A percentile compares a stretch with the other conserved stretches of the same genome.
Evolutionary conservation across 2,797 vertebrate species (phyloP).

Genomic region (Mareca strepera): DNA sequence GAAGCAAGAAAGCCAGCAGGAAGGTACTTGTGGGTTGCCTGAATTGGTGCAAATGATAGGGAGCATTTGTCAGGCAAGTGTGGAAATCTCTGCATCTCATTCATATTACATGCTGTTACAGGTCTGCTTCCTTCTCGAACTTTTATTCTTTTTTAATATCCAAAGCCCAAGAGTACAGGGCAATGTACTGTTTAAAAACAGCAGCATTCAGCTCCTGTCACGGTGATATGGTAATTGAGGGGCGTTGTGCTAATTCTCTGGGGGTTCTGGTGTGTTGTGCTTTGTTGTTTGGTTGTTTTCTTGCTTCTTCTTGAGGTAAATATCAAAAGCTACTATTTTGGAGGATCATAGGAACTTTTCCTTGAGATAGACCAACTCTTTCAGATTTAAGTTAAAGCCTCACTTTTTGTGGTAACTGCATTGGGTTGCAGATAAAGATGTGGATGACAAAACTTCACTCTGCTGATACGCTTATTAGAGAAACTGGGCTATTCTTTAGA

Average conservation of each 20-base stretch:
- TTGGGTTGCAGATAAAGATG: not conserved
- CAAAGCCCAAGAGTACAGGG: slow-evolving; percentile 1
- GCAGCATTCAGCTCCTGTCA: not conserved
- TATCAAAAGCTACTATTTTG: not conserved
- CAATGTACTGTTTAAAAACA: not conserved
- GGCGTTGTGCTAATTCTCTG: slow-evolving; percentile 1
- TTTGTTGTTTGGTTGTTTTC: not conserved
- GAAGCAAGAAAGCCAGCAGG: slow-evolving; percentile 30
- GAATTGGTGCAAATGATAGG: slow-evolving; percentile 42
- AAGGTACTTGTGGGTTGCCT: slow-evolving; percentile 41
- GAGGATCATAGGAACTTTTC: not conserved
- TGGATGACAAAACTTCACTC: not conserved
- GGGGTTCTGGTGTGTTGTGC: not conserved
- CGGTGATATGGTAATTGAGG: not conserved
- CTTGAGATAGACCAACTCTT: not conserved
- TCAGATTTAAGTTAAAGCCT: not conserved
- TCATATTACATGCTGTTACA: slow-evolving; percentile 24
- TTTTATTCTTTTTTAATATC: not conserved
- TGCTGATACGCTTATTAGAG: not conserved
- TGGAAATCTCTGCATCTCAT: slow-evolving; percentile 50
- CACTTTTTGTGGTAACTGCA: not conserved
- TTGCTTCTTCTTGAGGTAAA: not conserved
- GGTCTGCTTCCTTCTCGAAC: slow-evolving; percentile 15
- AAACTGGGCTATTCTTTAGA: not conserved
- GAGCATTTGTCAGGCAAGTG: slow-evolving; percentile 9